phyloP scores from a whole-genome alignment of 2,113 vertebrate genomes.

The Brienomyrus longianalis region DNA sequence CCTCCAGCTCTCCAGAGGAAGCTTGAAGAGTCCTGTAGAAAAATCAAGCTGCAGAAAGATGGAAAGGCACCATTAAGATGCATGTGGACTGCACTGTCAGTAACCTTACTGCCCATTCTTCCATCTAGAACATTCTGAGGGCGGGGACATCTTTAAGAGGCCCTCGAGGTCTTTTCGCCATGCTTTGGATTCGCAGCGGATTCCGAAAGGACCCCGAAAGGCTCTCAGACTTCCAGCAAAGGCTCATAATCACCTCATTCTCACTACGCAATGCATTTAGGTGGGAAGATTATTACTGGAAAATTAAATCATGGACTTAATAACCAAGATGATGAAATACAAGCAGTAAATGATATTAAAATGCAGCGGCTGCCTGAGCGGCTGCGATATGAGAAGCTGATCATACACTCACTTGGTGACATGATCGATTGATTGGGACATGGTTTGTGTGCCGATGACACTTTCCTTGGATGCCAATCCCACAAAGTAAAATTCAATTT shows the following conservation, averaged over 20 bases:
- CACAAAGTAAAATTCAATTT: background rate
- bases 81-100: conserved; percentile 50
- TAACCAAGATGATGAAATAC: conserved; percentile 18
- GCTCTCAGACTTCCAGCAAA: conserved; percentile 17
- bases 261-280: conserved; percentile 9
- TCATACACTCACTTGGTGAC: background rate
- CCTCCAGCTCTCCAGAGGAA: background rate
- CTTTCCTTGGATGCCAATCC: background rate
- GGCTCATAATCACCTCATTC: conserved; percentile 20
- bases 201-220: background rate
- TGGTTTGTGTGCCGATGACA: background rate
- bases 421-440: background rate
- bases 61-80: conserved; percentile 62
- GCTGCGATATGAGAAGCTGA: background rate
- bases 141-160: conserved; percentile 36
- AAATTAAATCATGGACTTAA: conserved; percentile 25
- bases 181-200: conserved; percentile 7
- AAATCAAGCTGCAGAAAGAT: conserved; percentile 65
- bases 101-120: conserved; percentile 15
- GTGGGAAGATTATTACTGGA: conserved; percentile 23
- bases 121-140: conserved; percentile 31
- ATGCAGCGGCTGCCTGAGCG: background rate
- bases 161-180: conserved; percentile 22
- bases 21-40: background rate
- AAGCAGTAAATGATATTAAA: conserved; percentile 15